A percentile compares a stretch with the other conserved stretches of the same genome.
Evolutionary conservation across 2,113 vertebrate genomes (phyloP).

Genomic region (Sinocyclocheilus anophthalmus): DNA sequence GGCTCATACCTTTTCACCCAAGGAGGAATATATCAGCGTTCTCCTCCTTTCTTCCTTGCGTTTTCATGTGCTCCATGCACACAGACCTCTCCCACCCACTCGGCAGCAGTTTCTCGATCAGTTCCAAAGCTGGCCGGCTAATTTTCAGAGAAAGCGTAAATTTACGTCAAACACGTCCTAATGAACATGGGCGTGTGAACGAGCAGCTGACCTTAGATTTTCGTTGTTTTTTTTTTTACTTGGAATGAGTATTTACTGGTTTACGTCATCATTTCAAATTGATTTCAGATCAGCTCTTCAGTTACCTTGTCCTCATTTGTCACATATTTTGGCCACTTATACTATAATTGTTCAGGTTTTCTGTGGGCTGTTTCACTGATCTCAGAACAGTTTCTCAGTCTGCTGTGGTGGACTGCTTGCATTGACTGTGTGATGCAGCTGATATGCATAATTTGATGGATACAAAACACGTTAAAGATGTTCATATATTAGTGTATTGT

Average conservation of each 20-base stretch:
- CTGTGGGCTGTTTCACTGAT: neutral
- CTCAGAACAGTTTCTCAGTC: constrained; percentile 9
- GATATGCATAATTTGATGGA: neutral
- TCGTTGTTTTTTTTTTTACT: neutral
- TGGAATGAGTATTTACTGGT: neutral
- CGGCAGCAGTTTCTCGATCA: constrained; percentile 23
- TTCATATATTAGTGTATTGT: neutral
- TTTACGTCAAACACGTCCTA: constrained; percentile 10
- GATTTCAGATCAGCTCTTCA: neutral
- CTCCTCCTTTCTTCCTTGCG: neutral
- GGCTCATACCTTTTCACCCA: constrained; percentile 23
- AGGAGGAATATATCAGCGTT: neutral
- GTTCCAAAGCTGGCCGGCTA: neutral
- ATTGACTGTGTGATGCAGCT: neutral
- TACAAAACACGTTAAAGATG: neutral
- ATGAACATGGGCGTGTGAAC: neutral
- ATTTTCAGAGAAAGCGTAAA: neutral
- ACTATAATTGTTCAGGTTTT: neutral
- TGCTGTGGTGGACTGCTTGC: neutral
- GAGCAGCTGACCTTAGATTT: neutral
- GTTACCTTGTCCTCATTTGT: neutral
- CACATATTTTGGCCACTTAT: neutral
- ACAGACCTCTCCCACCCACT: constrained; percentile 19
- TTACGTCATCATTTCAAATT: neutral
- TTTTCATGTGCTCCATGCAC: neutral